These are phyloP conservation scores for Caenorhabditis sp. DNA, from an alignment of 2,888 invertebrate species.

Conservation along the genomic window DNA sequence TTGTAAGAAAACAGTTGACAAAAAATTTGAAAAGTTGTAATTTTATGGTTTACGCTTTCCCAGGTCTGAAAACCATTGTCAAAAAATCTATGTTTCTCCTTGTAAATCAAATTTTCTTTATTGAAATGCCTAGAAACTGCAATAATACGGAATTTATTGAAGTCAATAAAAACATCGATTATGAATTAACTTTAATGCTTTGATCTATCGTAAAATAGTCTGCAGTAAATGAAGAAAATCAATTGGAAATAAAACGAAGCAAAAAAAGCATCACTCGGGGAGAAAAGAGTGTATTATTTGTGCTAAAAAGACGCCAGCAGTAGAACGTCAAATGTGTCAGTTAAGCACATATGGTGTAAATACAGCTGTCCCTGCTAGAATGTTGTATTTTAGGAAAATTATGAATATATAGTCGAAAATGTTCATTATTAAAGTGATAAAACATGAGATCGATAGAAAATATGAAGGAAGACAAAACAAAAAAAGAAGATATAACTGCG, in stretches of 20 bases:
- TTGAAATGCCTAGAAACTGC: too few species aligned
- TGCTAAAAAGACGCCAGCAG: background rate
- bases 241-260: background rate
- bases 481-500: background rate
- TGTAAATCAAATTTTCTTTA: too few species aligned
- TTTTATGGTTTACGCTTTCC: too few species aligned
- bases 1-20: too few species aligned
- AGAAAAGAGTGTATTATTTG: background rate
- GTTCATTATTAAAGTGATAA: conserved; percentile 41
- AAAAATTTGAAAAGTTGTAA: too few species aligned
- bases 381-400: background rate
- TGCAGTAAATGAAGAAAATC: background rate
- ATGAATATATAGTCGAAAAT: background rate
- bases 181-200: too few species aligned
- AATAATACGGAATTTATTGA: too few species aligned
- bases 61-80: too few species aligned
- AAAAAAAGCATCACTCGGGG: background rate
- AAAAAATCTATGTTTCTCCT: too few species aligned
- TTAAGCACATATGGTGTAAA: background rate
- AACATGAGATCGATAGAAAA: conserved; percentile 31
- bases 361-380: background rate
- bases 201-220: too few species aligned
- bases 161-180: too few species aligned
- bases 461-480: background rate
- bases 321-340: background rate